Conservation (phyloP, 1,140 invertebrate species). For the Lordiphosa clarofinis region DNA sequence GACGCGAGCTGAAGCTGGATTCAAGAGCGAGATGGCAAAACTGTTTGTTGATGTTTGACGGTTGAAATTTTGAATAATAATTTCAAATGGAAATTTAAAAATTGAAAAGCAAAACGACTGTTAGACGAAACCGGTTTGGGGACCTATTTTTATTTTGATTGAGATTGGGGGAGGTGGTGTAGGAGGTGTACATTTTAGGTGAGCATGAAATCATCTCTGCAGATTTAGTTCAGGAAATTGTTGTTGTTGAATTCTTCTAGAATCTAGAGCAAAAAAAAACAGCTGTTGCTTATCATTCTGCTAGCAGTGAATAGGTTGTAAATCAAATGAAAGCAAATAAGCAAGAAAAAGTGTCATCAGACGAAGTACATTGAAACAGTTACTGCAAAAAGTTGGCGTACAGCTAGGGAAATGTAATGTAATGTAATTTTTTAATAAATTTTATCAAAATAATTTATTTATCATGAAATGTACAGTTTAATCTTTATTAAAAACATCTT, state of each 20-base stretch:
- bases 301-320: background rate
- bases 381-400: no score
- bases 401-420: no score
- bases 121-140: conserved; percentile 33
- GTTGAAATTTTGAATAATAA: conserved; percentile 33
- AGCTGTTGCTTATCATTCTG: conserved; percentile 1
- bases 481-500: no score
- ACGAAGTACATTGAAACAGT: no score
- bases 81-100: conserved; percentile 38
- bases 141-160: no score
- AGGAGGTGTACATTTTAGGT: conserved; percentile 5
- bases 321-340: background rate
- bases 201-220: conserved; percentile 12
- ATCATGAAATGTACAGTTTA: no score
- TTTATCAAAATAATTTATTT: no score
- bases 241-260: no score
- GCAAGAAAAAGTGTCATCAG: background rate
- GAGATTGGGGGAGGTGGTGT: background rate
- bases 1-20: conserved; percentile 27
- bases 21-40: conserved; percentile 32
- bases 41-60: conserved; percentile 30
- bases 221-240: conserved; percentile 10
- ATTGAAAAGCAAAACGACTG: conserved; percentile 5
- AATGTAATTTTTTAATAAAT: no score
- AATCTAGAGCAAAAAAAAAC: no score